Base-by-base conservation (phyloP, 1,140 invertebrate genomes). In the Drosophila mayri region DNA sequence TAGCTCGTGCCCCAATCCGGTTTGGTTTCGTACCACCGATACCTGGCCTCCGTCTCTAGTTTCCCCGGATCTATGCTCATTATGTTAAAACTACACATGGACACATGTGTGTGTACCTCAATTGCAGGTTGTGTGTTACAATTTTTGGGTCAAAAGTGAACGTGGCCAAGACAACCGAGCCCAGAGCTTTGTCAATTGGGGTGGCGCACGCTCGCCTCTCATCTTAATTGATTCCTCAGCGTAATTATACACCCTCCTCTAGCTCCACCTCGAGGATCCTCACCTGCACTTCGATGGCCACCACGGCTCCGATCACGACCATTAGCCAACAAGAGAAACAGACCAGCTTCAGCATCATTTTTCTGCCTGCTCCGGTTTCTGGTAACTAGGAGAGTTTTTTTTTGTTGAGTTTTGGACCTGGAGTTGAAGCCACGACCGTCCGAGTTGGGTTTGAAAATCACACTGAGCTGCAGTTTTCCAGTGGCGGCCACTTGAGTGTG, bases 71-170 rank as follows among this genome's bases (percentile, higher is more conserved):
- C 61, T 57, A 28, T 59, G 62, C 58, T 79, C 66, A 81, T 86
- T 75, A 79, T 82, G 52, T 83, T 68, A 63, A 70, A 40, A 16
- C 57, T 22, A 58, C 20, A 64, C 61, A 64, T 32, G 22, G 8
- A 52, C 46, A 61, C 64, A 50, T 4, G 4, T 28, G 14, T 50
- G 47, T 18, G 28, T 32, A 50, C 28, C 49, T 50, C 49, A 85
- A 85, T 85, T 85, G 81, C 81, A 66, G 44, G 63, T 49, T 67
- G 30, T 32, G 81, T 87, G 82, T 66, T 88, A 88, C 84, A 84
- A 79, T 88, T 92, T 92, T 92, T 92, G 87, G 91, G 91, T 92
- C 91, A 92, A 92, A 92, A 92, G 91, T 92, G 91, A 92, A 91
- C 84, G 90, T 82, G 52, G 72, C 46, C 6, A 25, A 38, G 67